Evolutionary conservation across 2,888 invertebrate species (phyloP).

Genomic region (Tromatobia lineatoria): DNA sequence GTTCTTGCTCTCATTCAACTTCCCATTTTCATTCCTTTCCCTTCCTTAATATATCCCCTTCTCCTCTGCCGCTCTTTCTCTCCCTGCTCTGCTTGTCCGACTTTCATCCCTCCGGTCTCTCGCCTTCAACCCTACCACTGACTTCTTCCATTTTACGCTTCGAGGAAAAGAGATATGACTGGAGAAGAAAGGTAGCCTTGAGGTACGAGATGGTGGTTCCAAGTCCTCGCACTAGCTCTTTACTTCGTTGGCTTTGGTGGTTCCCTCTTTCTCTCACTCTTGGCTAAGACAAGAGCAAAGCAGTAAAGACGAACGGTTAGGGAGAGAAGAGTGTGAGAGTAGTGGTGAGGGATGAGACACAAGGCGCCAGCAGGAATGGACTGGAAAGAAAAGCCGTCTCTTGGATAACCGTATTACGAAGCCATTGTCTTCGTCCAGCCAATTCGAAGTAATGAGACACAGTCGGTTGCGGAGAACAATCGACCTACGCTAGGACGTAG

Average conservation of each 20-base stretch:
- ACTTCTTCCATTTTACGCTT: slow-evolving; percentile 62
- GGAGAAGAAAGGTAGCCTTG: slow-evolving; percentile 3
- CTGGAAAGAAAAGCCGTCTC: slow-evolving; percentile 55
- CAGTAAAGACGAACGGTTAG: slow-evolving; percentile 54
- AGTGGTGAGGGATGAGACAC: slow-evolving; percentile 48
- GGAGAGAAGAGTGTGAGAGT: slow-evolving; percentile 21
- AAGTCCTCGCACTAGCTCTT: slow-evolving; percentile 39
- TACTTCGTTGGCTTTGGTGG: slow-evolving; percentile 32
- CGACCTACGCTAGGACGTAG: slow-evolving; percentile 75
- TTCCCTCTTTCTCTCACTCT: neutral
- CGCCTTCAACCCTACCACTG: slow-evolving; percentile 28
- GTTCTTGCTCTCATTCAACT: slow-evolving; percentile 55
- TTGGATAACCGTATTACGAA: slow-evolving; percentile 82
- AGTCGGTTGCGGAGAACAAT: slow-evolving; percentile 83
- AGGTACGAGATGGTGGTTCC: slow-evolving; percentile 41
- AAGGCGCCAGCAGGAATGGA: slow-evolving; percentile 37
- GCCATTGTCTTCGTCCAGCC: slow-evolving; percentile 83
- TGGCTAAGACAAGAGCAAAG: slow-evolving; percentile 32
- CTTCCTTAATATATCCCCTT: slow-evolving; percentile 50
- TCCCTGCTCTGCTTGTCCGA: slow-evolving; percentile 39
- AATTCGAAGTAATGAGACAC: slow-evolving; percentile 84
- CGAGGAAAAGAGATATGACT: slow-evolving; percentile 58
- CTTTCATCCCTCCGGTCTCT: slow-evolving; percentile 41
- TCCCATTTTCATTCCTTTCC: slow-evolving; percentile 39
- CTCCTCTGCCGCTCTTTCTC: slow-evolving; percentile 53